Evolutionary conservation across 2,113 vertebrate species (phyloP).

Genomic region (Cyprinodon brontotheroides): DNA sequence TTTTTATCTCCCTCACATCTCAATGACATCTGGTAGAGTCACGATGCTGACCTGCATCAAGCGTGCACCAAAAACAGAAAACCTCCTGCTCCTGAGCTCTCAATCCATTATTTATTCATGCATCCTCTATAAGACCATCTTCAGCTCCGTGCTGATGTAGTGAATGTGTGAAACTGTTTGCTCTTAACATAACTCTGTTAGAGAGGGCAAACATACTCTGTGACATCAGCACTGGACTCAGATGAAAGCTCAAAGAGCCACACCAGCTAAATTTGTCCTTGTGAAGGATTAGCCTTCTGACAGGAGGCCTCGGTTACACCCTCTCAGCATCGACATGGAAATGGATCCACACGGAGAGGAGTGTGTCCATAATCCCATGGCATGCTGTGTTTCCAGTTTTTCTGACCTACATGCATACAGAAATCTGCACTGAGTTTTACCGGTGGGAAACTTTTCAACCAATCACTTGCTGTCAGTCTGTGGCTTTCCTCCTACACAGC

Average conservation of each 20-base stretch:
- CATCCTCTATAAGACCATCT: slow-evolving; percentile 4
- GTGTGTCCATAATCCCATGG: slow-evolving; percentile 25
- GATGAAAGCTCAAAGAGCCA: slow-evolving; percentile 60
- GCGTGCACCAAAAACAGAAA: slow-evolving; percentile 26
- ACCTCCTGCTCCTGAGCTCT: slow-evolving; percentile 12
- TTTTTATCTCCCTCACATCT: slow-evolving; percentile 41
- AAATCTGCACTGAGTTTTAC: slow-evolving; percentile 28
- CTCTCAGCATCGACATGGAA: slow-evolving; percentile 47
- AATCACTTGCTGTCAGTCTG: slow-evolving; percentile 50
- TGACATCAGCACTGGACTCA: slow-evolving; percentile 51
- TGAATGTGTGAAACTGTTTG: slow-evolving; percentile 50
- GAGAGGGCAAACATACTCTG: slow-evolving; percentile 16
- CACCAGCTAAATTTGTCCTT: slow-evolving; percentile 56
- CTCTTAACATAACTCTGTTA: slow-evolving; percentile 45
- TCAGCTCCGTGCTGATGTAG: slow-evolving; percentile 9
- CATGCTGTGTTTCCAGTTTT: slow-evolving; percentile 30
- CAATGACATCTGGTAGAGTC: slow-evolving; percentile 54
- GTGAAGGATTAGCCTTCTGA: slow-evolving; percentile 61
- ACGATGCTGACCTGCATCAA: slow-evolving; percentile 47
- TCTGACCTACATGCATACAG: slow-evolving; percentile 43
- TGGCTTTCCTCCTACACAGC: slow-evolving; percentile 44
- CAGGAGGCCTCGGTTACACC: slow-evolving; percentile 57
- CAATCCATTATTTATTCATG: slow-evolving; percentile 17
- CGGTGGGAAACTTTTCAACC: slow-evolving; percentile 21
- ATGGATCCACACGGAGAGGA: slow-evolving; percentile 29